phyloP scores from a whole-genome alignment of 2,797 vertebrate species.

The Rhinichthys osculus region DNA sequence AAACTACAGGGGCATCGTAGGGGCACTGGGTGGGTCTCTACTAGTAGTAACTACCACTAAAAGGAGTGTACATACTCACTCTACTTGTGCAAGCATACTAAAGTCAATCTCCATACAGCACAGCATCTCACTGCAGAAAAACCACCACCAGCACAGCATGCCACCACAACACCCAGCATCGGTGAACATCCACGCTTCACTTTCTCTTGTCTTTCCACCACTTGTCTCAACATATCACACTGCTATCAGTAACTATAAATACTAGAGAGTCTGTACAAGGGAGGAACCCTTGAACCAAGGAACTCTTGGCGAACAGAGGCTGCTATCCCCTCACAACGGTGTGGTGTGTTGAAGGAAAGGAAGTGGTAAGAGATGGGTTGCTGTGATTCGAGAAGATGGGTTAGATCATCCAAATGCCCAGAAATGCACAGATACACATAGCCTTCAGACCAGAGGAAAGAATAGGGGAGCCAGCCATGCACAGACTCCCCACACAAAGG shows the following conservation, averaged over 20 bases:
- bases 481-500: conserved; percentile 70
- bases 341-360: conserved; percentile 28
- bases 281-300: conserved; percentile 16
- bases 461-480: conserved; percentile 63
- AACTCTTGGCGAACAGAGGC: conserved; percentile 23
- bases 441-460: conserved; percentile 44
- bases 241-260: conserved; percentile 10
- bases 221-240: conserved; percentile 23
- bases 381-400: conserved; percentile 42
- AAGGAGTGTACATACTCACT: conserved; percentile 19
- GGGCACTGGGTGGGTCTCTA: conserved; percentile 5
- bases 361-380: conserved; percentile 40
- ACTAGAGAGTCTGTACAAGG: not conserved
- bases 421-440: conserved; percentile 45
- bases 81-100: conserved; percentile 30
- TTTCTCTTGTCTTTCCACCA: conserved; percentile 1
- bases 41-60: conserved; percentile 23
- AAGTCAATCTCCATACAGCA: conserved; percentile 40
- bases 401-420: conserved; percentile 64
- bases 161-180: conserved; percentile 34
- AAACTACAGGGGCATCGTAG: conserved; percentile 33
- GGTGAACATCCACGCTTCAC: not conserved
- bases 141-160: conserved; percentile 54
- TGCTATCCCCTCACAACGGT: conserved; percentile 24
- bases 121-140: conserved; percentile 25